Evolutionary conservation across 2,888 invertebrate genomes (phyloP).

Genomic region (Amphipyra tragopoginis): DNA sequence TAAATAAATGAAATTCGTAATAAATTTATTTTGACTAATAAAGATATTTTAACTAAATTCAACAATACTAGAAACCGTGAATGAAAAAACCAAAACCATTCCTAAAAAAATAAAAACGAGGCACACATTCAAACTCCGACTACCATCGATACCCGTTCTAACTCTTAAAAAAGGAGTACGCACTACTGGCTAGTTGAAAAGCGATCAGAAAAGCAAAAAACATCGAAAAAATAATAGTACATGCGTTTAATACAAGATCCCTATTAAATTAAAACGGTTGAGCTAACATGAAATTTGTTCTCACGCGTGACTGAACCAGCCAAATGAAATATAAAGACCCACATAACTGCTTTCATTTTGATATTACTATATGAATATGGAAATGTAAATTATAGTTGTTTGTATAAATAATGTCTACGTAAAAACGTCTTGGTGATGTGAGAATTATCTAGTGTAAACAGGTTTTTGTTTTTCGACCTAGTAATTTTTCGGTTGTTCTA

Average conservation of each 20-base stretch:
- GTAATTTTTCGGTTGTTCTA: neutral
- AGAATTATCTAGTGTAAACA: neutral
- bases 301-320: slow-evolving; percentile 23
- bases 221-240: slow-evolving; percentile 22
- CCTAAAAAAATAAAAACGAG: neutral
- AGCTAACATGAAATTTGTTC: slow-evolving; percentile 32
- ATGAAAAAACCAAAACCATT: no score
- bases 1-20: no score
- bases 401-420: neutral
- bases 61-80: no score
- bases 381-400: neutral
- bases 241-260: slow-evolving; percentile 25
- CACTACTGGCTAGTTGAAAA: neutral
- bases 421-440: neutral
- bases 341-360: slow-evolving; percentile 21
- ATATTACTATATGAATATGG: slow-evolving; percentile 9
- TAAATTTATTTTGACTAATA: no score
- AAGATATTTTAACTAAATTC: no score
- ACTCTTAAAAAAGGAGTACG: slow-evolving; percentile 1
- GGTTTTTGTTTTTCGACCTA: neutral
- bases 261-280: slow-evolving; percentile 49
- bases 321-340: slow-evolving; percentile 18
- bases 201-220: slow-evolving; percentile 14
- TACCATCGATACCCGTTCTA: neutral
- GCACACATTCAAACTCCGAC: neutral